phyloP scores from a whole-genome alignment of 2,113 vertebrate species.

The Oreotrochilus melanogaster region DNA sequence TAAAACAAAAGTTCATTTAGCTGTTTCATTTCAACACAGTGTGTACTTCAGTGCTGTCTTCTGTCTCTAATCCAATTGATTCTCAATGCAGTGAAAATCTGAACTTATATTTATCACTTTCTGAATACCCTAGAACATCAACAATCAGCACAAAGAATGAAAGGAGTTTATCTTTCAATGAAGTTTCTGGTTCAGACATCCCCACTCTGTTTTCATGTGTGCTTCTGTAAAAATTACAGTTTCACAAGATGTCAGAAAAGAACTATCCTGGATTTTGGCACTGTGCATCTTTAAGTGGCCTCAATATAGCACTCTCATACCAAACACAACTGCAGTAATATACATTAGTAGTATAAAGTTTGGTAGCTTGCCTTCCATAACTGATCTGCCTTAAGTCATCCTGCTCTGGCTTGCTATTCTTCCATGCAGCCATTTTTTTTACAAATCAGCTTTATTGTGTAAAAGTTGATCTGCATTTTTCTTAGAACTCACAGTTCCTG shows the following conservation, averaged over 20 bases:
- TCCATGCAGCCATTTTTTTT: neutral
- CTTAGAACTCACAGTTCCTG: neutral
- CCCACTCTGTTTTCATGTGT: neutral
- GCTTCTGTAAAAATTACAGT: neutral
- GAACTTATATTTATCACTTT: neutral
- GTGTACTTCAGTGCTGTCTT: neutral
- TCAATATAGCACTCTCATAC: neutral
- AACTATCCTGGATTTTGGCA: neutral
- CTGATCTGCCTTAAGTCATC: neutral
- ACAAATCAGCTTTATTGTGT: neutral
- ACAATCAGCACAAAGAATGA: neutral
- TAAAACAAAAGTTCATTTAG: neutral
- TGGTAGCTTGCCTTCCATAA: neutral
- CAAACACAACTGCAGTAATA: neutral
- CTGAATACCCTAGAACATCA: neutral
- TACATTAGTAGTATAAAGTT: neutral
- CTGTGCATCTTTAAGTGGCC: neutral
- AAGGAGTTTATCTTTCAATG: neutral
- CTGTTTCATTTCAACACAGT: neutral
- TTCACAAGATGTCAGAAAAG: neutral
- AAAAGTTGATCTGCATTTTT: neutral
- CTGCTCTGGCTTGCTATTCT: neutral
- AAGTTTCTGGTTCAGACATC: neutral
- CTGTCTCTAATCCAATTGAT: neutral
- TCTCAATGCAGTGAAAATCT: neutral